Evolutionary conservation across 1,140 invertebrate genomes (phyloP), one percentile per base, ranked within the genome.

Genomic region (Fopius arisanus): DNA sequence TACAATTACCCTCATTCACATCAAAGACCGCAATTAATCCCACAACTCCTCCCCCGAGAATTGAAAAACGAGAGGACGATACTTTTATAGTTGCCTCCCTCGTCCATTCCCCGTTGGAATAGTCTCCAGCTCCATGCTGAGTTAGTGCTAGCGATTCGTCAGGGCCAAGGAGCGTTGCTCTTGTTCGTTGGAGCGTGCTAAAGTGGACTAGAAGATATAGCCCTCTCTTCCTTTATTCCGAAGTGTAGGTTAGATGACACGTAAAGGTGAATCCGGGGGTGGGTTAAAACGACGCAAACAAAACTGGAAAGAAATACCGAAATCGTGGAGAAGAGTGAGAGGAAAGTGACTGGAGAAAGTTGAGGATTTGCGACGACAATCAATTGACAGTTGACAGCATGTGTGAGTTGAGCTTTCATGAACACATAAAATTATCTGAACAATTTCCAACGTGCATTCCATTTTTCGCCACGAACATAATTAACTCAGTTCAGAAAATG

Each of bases 141-240:
- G 68, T 76, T 73, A 73, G 62, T 48, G 40, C 68, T 29, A 63
- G 31, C 29, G 40, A 73, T 70, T 73, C 66, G 68, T 74, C 54
- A 69, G 37, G 72, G 21, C n/a, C 43, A 65, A 71, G 75, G 72
- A 73, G 40, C 51, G 69, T 43, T 29, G 66, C 70, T 54, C 72
- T 68, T 69, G 31, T n/a, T 40, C 72, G 31, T 68, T 41, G 28
- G 51, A 59, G 71, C 29, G 29, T 54, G 26, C 65, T 7, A 67
- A 40, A 59, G 65, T 68, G 67, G 9, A 16, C 31, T 43, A 19
- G 66, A 28, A 40, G 28, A 26, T 62, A 29, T 40, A 43, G 5
- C 26, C 26, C 19, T 63, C 54, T 1, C 23, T 26, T 14, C 54
- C 54, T 51, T 51, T 16, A 59, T 3, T 26, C 54, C 12, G 26